Percentiles rank a stretch among this genome's conserved stretches.
Evolutionary conservation across 2,797 vertebrate genomes (phyloP).

Genomic region (Serranus cabrilla): DNA sequence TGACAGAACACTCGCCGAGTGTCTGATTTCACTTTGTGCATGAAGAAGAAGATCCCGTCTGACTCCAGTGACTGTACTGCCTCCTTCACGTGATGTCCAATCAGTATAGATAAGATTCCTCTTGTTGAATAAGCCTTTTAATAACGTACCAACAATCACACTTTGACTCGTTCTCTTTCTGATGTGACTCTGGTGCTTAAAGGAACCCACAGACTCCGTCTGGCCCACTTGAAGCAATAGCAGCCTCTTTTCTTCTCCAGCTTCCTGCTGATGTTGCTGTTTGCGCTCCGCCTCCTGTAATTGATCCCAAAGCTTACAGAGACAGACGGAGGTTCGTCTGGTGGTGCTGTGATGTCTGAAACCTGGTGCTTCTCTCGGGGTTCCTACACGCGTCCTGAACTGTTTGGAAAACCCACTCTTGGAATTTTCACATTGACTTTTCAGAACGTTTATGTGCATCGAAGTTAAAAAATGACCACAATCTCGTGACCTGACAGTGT

Average conservation of each 20-base stretch:
- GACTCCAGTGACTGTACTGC: slow-evolving; percentile 12
- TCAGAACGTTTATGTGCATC: neutral
- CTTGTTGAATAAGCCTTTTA: slow-evolving; percentile 19
- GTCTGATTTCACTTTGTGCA: slow-evolving; percentile 46
- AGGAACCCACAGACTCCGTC: slow-evolving; percentile 11
- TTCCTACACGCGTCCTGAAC: neutral
- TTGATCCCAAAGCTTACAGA: slow-evolving; percentile 58
- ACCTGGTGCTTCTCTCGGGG: slow-evolving; percentile 38
- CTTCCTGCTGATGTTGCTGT: slow-evolving; percentile 45
- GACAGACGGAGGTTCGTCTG: neutral
- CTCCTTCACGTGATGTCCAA: slow-evolving; percentile 33
- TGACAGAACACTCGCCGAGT: slow-evolving; percentile 37
- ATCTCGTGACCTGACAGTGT: neutral
- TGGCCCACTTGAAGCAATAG: slow-evolving; percentile 64
- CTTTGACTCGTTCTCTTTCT: neutral
- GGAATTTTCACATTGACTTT: neutral
- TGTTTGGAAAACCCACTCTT: neutral
- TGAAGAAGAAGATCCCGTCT: slow-evolving; percentile 20
- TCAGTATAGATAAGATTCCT: slow-evolving; percentile 39
- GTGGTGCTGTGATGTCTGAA: slow-evolving; percentile 36
- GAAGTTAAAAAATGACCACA: neutral
- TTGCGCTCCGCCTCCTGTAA: slow-evolving; percentile 64
- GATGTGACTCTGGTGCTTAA: slow-evolving; percentile 60
- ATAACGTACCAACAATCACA: slow-evolving; percentile 50
- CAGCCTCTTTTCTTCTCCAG: slow-evolving; percentile 23